A percentile compares a stretch with the other conserved stretches of the same genome.
phyloP scores from a whole-genome alignment of 2,797 vertebrate species.

The Emys orbicularis region DNA sequence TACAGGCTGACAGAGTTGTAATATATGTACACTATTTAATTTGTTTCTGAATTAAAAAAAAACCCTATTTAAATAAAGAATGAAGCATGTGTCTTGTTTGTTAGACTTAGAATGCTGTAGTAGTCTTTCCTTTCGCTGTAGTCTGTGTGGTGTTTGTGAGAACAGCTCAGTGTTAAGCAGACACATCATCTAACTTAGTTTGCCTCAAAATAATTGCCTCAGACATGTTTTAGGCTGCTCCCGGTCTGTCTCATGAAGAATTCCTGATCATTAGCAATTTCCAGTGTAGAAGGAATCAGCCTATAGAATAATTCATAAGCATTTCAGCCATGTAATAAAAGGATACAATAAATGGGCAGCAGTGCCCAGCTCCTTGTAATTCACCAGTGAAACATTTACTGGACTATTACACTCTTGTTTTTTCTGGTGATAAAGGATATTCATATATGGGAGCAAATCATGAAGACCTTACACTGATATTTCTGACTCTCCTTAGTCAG shows the following conservation, averaged over 20 bases:
- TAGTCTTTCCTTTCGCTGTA: conserved; percentile 8
- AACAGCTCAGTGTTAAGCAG: conserved; percentile 16
- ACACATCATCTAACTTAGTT: conserved; percentile 12
- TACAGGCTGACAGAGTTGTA: neutral
- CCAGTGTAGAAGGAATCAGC: neutral
- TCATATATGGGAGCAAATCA: neutral
- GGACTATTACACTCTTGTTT: neutral
- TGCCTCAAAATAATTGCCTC: conserved; percentile 24
- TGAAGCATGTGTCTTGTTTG: conserved; percentile 50
- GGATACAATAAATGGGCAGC: neutral
- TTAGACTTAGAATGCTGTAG: neutral
- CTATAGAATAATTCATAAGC: conserved; percentile 4
- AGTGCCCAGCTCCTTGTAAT: neutral
- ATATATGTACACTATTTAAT: neutral
- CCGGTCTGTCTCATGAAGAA: conserved; percentile 25
- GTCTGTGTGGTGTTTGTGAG: conserved; percentile 19
- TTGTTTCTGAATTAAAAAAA: neutral
- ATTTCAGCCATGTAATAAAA: conserved; percentile 26
- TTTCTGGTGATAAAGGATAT: neutral
- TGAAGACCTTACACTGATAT: neutral
- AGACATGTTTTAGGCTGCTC: neutral
- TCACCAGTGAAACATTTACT: neutral
- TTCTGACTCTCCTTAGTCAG: neutral
- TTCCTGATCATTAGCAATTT: conserved; percentile 33
- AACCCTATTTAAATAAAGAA: neutral